These are phyloP conservation scores for Callimorpha dominula DNA, from an alignment of 2,888 invertebrate species.

Conservation along the genomic window DNA sequence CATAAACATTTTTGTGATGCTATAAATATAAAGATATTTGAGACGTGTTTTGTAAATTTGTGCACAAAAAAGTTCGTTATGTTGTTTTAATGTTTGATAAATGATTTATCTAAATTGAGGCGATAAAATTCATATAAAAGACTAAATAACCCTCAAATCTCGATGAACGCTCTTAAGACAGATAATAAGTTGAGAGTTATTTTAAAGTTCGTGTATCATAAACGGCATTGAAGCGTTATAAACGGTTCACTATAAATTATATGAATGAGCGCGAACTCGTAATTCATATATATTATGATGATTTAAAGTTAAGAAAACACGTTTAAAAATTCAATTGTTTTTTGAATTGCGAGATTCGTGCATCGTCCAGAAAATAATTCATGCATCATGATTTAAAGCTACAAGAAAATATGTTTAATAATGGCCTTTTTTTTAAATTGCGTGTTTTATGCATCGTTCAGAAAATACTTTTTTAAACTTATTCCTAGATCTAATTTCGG, in stretches of 20 bases:
- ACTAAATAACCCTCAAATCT: background rate
- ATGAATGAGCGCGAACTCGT: slow-evolving; percentile 26
- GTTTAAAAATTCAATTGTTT: background rate
- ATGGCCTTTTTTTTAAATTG: too few species aligned
- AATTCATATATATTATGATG: slow-evolving; percentile 27
- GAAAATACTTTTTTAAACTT: too few species aligned
- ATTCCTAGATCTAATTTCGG: background rate
- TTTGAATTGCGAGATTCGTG: background rate
- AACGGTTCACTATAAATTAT: slow-evolving; percentile 32
- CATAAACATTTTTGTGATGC: too few species aligned
- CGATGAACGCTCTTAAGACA: background rate
- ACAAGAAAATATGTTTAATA: too few species aligned
- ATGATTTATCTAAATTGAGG: too few species aligned
- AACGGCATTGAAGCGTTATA: slow-evolving; percentile 22
- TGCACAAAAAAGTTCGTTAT: too few species aligned
- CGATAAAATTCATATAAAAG: background rate
- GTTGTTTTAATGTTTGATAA: too few species aligned
- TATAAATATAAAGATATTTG: too few species aligned
- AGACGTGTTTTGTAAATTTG: too few species aligned
- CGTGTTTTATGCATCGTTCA: too few species aligned
- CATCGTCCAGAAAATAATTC: background rate
- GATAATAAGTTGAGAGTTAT: background rate
- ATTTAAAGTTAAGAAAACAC: slow-evolving; percentile 7
- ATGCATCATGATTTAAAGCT: too few species aligned
- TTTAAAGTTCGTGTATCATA: slow-evolving; percentile 3